Evolutionary conservation across 2,113 vertebrate species (phyloP).

Genomic region (Phrynocephalus versicolor): DNA sequence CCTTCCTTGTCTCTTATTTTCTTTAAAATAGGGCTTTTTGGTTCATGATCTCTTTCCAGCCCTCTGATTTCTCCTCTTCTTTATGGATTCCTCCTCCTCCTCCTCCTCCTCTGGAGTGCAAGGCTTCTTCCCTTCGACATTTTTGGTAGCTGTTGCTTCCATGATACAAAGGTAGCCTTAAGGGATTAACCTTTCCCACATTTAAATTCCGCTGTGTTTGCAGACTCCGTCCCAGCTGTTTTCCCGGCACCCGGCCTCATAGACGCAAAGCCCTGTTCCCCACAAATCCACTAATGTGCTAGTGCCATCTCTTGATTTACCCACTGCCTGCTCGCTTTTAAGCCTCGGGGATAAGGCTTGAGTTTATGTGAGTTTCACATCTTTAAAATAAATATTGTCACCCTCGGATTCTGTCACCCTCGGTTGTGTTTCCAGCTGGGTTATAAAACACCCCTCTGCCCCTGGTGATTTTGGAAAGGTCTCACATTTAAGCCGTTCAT

Average conservation of each 20-base stretch:
- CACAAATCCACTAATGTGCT: background rate
- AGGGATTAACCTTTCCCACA: background rate
- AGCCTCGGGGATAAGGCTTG: background rate
- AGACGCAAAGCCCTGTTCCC: accelerated
- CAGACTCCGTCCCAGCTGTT: background rate
- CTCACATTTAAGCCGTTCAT: constrained; percentile 43
- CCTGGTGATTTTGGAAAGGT: constrained; percentile 18
- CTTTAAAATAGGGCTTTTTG: accelerated
- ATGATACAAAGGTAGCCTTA: background rate
- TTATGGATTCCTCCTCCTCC: background rate
- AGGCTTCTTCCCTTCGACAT: background rate
- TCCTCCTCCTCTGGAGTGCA: background rate
- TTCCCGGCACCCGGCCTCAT: background rate
- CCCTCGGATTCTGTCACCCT: background rate
- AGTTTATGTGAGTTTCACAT: constrained; percentile 2
- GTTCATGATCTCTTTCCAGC: background rate
- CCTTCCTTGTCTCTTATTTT: accelerated
- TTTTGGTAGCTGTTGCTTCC: background rate
- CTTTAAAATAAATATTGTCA: background rate
- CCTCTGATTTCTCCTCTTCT: background rate
- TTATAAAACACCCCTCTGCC: background rate
- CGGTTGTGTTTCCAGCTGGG: constrained; percentile 10
- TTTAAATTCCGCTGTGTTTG: background rate
- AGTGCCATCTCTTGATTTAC: background rate
- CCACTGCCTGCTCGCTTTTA: accelerated